These are phyloP conservation scores for Echinometra lucunter DNA, from an alignment of 53 echinoderm and acorn worm genomes.

Conservation along the genomic window DNA sequence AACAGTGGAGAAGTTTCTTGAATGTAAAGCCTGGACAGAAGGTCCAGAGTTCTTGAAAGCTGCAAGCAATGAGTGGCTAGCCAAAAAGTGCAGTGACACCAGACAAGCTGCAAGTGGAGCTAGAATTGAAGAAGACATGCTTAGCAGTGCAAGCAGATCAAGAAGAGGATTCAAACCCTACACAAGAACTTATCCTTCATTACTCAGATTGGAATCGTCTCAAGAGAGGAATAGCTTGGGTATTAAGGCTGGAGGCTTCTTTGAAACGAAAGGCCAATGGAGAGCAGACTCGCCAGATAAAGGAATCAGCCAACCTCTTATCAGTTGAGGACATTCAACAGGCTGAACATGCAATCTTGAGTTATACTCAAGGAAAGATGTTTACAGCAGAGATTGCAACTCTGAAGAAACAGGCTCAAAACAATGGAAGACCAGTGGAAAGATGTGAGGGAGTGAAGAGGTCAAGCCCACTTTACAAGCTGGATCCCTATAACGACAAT, in stretches of 20 bases:
- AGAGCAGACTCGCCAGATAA: too few species aligned
- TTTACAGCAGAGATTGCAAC: background rate
- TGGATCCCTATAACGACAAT: conserved; percentile 28
- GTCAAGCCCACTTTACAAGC: conserved; percentile 12
- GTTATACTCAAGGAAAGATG: background rate
- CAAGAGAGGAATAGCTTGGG: too few species aligned
- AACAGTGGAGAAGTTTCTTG: conserved; percentile 39
- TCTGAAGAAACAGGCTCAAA: background rate
- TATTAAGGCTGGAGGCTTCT: too few species aligned
- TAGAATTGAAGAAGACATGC: conserved; percentile 67
- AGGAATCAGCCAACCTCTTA: too few species aligned
- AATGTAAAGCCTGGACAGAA: conserved; percentile 63
- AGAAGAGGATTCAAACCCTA: background rate
- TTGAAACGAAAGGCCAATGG: too few species aligned
- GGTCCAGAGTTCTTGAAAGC: conserved; percentile 74
- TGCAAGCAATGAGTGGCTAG: conserved; percentile 64
- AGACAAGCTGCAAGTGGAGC: background rate
- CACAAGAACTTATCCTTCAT: background rate
- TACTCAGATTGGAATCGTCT: too few species aligned
- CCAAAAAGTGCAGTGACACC: background rate
- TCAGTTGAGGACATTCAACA: background rate
- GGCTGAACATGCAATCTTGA: background rate
- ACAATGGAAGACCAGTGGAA: background rate
- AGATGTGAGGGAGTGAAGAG: background rate
- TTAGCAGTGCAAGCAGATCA: background rate